Evolutionary conservation across 2,797 vertebrate species (phyloP).

Genomic region (Champsocephalus gunnari): DNA sequence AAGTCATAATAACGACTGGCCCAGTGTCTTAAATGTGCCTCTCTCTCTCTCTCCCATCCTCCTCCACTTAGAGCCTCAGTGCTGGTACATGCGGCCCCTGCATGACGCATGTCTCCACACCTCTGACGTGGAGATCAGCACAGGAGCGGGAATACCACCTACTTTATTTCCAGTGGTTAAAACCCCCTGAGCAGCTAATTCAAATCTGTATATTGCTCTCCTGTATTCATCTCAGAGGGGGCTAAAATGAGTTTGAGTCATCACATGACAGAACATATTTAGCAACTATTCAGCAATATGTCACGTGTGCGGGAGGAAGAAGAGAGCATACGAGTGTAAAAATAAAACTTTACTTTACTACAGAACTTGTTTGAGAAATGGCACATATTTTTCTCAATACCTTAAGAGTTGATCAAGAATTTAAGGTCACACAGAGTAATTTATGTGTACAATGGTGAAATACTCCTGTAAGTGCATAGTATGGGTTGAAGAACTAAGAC

Average conservation of each 20-base stretch:
- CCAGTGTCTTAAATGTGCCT: too few species aligned
- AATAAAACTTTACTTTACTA: too few species aligned
- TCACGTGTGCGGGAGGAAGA: too few species aligned
- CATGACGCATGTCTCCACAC: slow-evolving; percentile 57
- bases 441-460: too few species aligned
- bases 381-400: too few species aligned
- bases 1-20: too few species aligned
- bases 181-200: slow-evolving; percentile 26
- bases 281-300: too few species aligned
- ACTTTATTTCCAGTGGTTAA: slow-evolving; percentile 37
- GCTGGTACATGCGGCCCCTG: slow-evolving; percentile 27
- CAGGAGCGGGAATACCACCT: slow-evolving; percentile 48
- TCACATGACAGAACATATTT: neutral
- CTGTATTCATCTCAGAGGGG: slow-evolving; percentile 16
- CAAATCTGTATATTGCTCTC: slow-evolving; percentile 54
- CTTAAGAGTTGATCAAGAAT: too few species aligned
- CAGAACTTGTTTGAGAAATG: too few species aligned
- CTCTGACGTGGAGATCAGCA: slow-evolving; percentile 55
- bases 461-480: neutral
- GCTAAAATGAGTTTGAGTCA: neutral
- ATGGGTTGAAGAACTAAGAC: neutral
- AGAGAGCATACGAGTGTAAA: too few species aligned
- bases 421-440: too few species aligned
- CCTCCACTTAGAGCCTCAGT: slow-evolving; percentile 21
- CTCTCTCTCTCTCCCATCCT: slow-evolving; percentile 23